Conservation (phyloP, 2,888 invertebrate species). For the Seira sanloemensis region DNA sequence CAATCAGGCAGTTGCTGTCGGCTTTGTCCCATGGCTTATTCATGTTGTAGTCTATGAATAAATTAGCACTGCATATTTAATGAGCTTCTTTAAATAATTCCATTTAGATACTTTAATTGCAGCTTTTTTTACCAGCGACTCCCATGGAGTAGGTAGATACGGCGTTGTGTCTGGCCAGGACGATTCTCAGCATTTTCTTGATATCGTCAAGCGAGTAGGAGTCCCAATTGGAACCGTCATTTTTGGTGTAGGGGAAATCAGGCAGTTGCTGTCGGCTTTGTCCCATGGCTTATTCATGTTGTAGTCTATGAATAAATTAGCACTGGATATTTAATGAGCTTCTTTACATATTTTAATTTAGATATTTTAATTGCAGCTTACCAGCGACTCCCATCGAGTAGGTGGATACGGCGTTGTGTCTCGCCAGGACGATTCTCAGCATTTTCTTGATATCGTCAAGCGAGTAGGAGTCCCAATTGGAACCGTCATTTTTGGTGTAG, state of each 20-base stretch:
- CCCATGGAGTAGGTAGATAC: slow-evolving; percentile 73
- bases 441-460: slow-evolving; percentile 70
- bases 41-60: slow-evolving; percentile 59
- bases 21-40: slow-evolving; percentile 69
- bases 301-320: slow-evolving; percentile 56
- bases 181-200: slow-evolving; percentile 65
- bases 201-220: slow-evolving; percentile 69
- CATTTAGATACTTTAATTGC: too few species aligned
- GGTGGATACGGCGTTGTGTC: slow-evolving; percentile 67
- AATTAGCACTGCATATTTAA: slow-evolving; percentile 7
- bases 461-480: slow-evolving; percentile 67
- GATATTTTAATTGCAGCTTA: too few species aligned
- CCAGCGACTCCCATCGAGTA: slow-evolving; percentile 71
- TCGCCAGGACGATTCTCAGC: slow-evolving; percentile 59
- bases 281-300: slow-evolving; percentile 69
- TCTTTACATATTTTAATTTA: too few species aligned
- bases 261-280: slow-evolving; percentile 67
- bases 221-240: slow-evolving; percentile 61
- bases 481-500: slow-evolving; percentile 57
- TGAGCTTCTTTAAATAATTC: slow-evolving; percentile 9
- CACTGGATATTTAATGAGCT: too few species aligned
- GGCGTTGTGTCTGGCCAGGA: slow-evolving; percentile 59
- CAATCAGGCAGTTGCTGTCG: slow-evolving; percentile 67
- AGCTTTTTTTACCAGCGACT: slow-evolving; percentile 64
- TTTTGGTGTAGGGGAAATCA: slow-evolving; percentile 69